phyloP scores from a whole-genome alignment of 2,797 vertebrate genomes.

The Rhodeus uyekii region DNA sequence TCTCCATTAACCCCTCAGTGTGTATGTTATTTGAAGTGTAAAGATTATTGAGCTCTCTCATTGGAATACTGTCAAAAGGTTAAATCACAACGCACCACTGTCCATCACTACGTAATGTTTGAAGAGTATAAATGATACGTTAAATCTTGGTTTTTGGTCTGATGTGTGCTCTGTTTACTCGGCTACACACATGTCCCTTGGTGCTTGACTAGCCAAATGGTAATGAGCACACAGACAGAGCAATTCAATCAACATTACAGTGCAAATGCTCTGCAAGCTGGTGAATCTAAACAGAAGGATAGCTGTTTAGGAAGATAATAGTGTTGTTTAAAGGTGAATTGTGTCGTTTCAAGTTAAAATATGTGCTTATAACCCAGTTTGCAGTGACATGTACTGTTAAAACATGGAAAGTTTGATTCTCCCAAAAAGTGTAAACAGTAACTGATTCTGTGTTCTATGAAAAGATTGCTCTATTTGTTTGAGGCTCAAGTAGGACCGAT shows the following conservation, averaged over 20 bases:
- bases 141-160: background rate
- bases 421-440: background rate
- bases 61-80: conserved; percentile 50
- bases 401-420: background rate
- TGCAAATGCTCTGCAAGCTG: conserved; percentile 48
- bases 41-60: conserved; percentile 66
- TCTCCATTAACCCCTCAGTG: conserved; percentile 82
- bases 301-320: conserved; percentile 55
- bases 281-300: conserved; percentile 14
- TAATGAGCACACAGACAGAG: conserved; percentile 23
- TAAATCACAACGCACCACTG: conserved; percentile 45
- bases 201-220: conserved; percentile 44
- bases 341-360: background rate
- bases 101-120: conserved; percentile 12
- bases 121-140: conserved; percentile 4
- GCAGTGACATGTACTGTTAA: background rate
- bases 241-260: conserved; percentile 46
- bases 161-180: background rate
- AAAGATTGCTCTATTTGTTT: background rate
- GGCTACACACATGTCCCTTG: conserved; percentile 17
- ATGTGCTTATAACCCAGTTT: background rate
- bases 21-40: conserved; percentile 79
- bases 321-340: conserved; percentile 43
- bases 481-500: too few species aligned
- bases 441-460: background rate